Conservation (phyloP, 2,113 vertebrate genomes). For the Isichthys henryi region DNA sequence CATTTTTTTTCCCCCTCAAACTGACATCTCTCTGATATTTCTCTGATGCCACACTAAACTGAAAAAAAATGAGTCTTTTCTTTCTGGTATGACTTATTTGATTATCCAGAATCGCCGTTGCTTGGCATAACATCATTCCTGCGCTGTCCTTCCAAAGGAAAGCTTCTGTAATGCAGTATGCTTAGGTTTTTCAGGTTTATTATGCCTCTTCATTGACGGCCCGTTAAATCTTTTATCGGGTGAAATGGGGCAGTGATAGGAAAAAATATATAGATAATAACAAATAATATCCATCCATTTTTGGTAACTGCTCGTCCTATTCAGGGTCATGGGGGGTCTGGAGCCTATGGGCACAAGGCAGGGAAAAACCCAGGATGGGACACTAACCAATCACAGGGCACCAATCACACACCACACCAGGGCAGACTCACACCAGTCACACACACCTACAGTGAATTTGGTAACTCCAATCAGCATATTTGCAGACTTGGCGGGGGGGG, state of each 20-base stretch:
- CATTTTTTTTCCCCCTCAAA: not conserved
- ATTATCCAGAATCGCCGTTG: not conserved
- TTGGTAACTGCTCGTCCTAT: not conserved
- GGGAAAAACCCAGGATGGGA: not conserved
- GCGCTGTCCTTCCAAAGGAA: not conserved
- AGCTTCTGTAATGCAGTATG: not conserved
- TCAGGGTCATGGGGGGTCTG: not conserved
- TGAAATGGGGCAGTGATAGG: constrained; percentile 34
- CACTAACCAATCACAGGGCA: too few relatives aligned
- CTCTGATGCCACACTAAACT: not conserved
- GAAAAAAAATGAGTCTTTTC: not conserved
- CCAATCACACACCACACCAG: too few relatives aligned
- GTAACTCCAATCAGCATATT: not conserved
- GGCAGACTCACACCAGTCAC: not conserved
- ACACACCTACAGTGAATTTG: not conserved
- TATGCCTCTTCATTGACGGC: not conserved
- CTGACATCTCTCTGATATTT: not conserved
- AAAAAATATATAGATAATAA: constrained; percentile 34
- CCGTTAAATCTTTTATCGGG: constrained; percentile 32
- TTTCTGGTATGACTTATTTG: not conserved
- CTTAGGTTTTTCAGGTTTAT: not conserved
- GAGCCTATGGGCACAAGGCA: not conserved
- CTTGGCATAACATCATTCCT: not conserved
- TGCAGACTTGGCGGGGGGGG: not conserved
- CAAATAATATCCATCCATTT: constrained; percentile 19